Evolutionary conservation across 2,113 vertebrate species (phyloP), one percentile per base, ranked within the genome.

Genomic region (Copsychus sechellarum): DNA sequence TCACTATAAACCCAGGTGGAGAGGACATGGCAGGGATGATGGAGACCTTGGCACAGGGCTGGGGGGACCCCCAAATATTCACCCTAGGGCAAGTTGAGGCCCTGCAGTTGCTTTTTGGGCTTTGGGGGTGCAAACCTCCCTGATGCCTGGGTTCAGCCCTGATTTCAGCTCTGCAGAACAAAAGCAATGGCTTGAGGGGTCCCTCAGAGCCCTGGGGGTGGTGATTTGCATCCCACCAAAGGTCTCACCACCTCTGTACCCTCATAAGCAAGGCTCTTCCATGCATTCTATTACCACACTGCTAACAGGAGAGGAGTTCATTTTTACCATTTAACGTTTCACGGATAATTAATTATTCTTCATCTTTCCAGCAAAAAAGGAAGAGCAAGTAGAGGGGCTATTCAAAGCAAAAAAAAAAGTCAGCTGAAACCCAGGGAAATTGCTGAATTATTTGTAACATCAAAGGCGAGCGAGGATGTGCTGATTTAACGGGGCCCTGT

Each of bases 271-370:
- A 54, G 62, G 73, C 58, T 72, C 40, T 61, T n/a, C 86, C 53
- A 50, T n/a, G 24, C 17, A 0, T 45, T 42, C 77, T 36, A 81
- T 89, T 95, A 87, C 51, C 53, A n/a, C 29, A 6, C 56, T 3
- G 8, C 81, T 92, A 89, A 77, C 8, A 2, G 82, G 60, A 74
- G 82, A 86, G 72, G 82, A 90, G 77, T 91, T 93, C 77, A 80
- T 94, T 96, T 94, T 72, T 65, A 70, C 88, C 86, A 42, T 90
- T 96, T 96, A 97, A 85, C 4, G 12, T 97, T 96, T 92, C 97
- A 96, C 17, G 12, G 97, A 92, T 93, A 96, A 96, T 97, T 96
- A 97, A 97, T 96, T 96, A 94, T 97, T 84, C 83, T 56, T 84
- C 97, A 65, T 92, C 77, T 86, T 91, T 45, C 47, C 38, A 66